These are phyloP conservation scores for Centruroides sculpturatus DNA, from an alignment of 1,140 invertebrate genomes.

Conservation along the genomic window DNA sequence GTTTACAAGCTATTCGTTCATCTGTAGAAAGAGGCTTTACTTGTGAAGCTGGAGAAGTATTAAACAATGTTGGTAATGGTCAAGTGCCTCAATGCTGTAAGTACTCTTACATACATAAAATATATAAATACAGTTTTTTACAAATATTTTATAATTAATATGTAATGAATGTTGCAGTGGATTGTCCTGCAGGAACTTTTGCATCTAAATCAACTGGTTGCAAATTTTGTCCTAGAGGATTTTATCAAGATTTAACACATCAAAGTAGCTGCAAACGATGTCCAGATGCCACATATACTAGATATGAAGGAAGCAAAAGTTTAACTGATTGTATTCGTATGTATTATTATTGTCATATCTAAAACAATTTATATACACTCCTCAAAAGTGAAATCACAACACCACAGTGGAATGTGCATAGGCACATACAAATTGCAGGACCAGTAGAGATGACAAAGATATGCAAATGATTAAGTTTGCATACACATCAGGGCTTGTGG, in stretches of 20 bases:
- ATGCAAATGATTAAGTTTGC: too few species aligned
- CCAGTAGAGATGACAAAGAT: too few species aligned
- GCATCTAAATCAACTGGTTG: conserved; percentile 73
- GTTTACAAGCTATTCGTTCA: conserved; percentile 67
- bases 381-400: too few species aligned
- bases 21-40: conserved; percentile 74
- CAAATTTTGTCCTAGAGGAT: conserved; percentile 73
- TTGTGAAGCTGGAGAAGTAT: conserved; percentile 79
- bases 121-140: background rate
- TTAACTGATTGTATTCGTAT: conserved; percentile 29
- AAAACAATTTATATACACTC: too few species aligned
- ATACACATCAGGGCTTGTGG: too few species aligned
- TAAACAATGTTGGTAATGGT: conserved; percentile 43
- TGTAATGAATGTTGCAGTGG: conserved; percentile 44
- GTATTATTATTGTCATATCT: conserved; percentile 1
- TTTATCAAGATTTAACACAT: conserved; percentile 78
- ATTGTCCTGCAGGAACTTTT: conserved; percentile 88
- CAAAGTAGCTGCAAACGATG: conserved; percentile 76
- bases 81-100: conserved; percentile 74
- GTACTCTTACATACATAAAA: conserved; percentile 26
- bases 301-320: conserved; percentile 56
- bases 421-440: too few species aligned
- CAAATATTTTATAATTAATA: background rate
- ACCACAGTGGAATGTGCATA: too few species aligned
- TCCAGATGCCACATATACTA: conserved; percentile 80